Conservation (phyloP, 2,888 invertebrate species). For the Aromia moschata region DNA sequence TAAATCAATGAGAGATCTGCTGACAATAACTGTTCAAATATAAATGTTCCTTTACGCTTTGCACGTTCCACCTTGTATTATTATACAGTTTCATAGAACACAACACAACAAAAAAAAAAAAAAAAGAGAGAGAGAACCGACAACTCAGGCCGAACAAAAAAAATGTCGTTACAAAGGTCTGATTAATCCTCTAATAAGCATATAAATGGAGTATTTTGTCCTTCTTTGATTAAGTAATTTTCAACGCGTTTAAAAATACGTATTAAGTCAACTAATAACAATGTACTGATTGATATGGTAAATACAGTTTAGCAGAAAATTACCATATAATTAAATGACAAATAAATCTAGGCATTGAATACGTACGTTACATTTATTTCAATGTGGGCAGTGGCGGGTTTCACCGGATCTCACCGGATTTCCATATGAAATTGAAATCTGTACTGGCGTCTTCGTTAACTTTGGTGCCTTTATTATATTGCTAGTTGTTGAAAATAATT, state of each 20-base stretch:
- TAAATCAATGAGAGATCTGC: too few relatives aligned
- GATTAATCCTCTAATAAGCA: too few relatives aligned
- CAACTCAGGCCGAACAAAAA: too few relatives aligned
- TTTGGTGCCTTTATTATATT: too few relatives aligned
- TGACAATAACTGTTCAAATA: background rate
- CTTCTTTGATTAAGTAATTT: conserved; percentile 5
- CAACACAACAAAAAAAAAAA: too few relatives aligned
- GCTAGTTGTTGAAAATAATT: too few relatives aligned
- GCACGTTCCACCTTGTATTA: background rate
- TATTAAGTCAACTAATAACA: conserved; percentile 25
- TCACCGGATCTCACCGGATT: too few relatives aligned
- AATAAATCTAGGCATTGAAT: conserved; percentile 38
- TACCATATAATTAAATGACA: conserved; percentile 49
- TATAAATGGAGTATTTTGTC: background rate
- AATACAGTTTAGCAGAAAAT: conserved; percentile 31
- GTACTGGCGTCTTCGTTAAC: too few relatives aligned
- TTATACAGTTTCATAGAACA: too few relatives aligned
- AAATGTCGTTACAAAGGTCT: too few relatives aligned
- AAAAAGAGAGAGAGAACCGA: too few relatives aligned
- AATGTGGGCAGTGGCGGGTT: conserved; percentile 5
- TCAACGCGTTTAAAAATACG: conserved; percentile 15
- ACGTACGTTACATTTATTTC: conserved; percentile 17
- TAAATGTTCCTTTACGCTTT: background rate
- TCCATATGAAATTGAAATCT: too few relatives aligned
- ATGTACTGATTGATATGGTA: conserved; percentile 30